Evolutionary conservation across 2,797 vertebrate species (phyloP).

Genomic region (Denticeps clupeoides): DNA sequence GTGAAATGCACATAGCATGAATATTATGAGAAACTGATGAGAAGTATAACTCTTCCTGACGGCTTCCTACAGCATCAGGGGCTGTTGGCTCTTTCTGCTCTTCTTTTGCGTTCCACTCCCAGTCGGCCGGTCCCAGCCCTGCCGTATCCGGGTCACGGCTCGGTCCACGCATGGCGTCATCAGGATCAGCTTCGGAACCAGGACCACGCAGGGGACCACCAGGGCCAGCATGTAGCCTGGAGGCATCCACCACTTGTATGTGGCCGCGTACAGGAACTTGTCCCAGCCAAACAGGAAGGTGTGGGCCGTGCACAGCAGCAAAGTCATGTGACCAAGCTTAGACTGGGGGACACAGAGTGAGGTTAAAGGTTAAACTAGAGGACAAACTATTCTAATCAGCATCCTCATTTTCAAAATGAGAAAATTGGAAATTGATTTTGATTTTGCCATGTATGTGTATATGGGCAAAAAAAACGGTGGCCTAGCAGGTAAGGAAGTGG

Average conservation of each 20-base stretch:
- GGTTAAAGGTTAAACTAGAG: not conserved
- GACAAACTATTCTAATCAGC: slow-evolving; percentile 4
- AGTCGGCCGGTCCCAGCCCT: slow-evolving; percentile 57
- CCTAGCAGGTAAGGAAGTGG: no score
- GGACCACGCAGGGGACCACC: slow-evolving; percentile 49
- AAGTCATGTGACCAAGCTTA: slow-evolving; percentile 63
- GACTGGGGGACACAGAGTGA: slow-evolving; percentile 47
- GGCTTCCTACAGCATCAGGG: slow-evolving; percentile 31
- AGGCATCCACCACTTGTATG: slow-evolving; percentile 58
- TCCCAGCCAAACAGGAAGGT: slow-evolving; percentile 50
- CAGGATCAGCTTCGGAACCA: slow-evolving; percentile 59
- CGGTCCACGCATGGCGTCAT: slow-evolving; percentile 59
- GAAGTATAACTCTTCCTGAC: no score
- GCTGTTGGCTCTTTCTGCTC: slow-evolving; percentile 10
- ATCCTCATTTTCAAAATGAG: slow-evolving; percentile 18
- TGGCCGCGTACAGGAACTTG: slow-evolving; percentile 41
- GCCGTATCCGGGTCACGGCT: slow-evolving; percentile 54
- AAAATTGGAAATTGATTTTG: slow-evolving; percentile 14
- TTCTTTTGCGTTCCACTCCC: slow-evolving; percentile 6
- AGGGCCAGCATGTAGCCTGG: slow-evolving; percentile 47
- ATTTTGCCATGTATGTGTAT: no score
- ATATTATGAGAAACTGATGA: no score
- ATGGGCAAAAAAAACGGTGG: no score
- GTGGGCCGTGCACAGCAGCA: slow-evolving; percentile 64
- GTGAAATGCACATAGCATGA: no score